Percentiles rank a stretch among this genome's conserved stretches.
Conservation (phyloP, 2,113 vertebrate species). For the Calyptomena viridis region DNA sequence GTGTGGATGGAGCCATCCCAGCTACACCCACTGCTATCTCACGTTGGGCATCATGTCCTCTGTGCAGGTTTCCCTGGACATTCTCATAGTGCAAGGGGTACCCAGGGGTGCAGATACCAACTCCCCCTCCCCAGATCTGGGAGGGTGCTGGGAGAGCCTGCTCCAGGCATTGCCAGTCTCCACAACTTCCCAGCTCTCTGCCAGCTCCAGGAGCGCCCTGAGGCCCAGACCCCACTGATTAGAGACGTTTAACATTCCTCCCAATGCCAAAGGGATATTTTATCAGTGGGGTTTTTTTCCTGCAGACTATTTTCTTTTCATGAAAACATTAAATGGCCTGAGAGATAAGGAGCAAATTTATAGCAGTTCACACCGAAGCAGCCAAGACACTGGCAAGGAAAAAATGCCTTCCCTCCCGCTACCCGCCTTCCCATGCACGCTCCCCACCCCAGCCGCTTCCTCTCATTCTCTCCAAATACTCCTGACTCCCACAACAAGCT, state of each 20-base stretch:
- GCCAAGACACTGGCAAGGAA: slow-evolving; percentile 77
- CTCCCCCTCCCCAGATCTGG: not conserved
- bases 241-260: slow-evolving; percentile 59
- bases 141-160: not conserved
- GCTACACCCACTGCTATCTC: not conserved
- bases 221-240: slow-evolving; percentile 50
- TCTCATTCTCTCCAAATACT: slow-evolving; percentile 79
- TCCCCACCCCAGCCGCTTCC: slow-evolving; percentile 71
- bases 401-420: slow-evolving; percentile 64
- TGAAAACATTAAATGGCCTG: slow-evolving; percentile 69
- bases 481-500: slow-evolving; percentile 45
- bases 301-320: slow-evolving; percentile 76
- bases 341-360: slow-evolving; percentile 75
- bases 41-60: fast-evolving
- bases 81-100: not conserved
- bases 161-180: not conserved
- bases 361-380: slow-evolving; percentile 76
- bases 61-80: fast-evolving
- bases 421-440: slow-evolving; percentile 12
- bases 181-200: not conserved
- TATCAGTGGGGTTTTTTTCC: slow-evolving; percentile 62
- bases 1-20: not conserved
- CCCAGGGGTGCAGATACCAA: not conserved
- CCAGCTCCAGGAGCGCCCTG: not conserved
- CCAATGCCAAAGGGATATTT: slow-evolving; percentile 54